These are phyloP conservation scores for Cantharis lateralis DNA, from an alignment of 2,888 invertebrate species.

Conservation along the genomic window DNA sequence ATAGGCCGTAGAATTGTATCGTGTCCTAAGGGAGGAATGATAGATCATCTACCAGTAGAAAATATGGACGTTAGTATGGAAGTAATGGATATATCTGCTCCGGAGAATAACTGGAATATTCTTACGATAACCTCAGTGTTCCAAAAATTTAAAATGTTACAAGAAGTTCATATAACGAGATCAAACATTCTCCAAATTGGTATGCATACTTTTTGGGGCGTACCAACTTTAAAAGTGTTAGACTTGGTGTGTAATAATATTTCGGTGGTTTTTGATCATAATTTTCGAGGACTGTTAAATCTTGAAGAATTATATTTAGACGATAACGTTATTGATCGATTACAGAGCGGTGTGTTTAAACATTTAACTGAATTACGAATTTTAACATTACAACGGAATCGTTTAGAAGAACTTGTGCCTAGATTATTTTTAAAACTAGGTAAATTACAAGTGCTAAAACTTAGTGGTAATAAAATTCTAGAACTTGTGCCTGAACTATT, in stretches of 20 bases:
- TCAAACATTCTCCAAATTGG: slow-evolving; percentile 80
- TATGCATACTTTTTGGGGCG: slow-evolving; percentile 81
- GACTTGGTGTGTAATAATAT: slow-evolving; percentile 78
- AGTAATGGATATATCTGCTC: slow-evolving; percentile 70
- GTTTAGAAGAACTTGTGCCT: slow-evolving; percentile 70
- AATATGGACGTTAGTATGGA: slow-evolving; percentile 68
- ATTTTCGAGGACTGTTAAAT: slow-evolving; percentile 78
- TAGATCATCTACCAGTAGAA: slow-evolving; percentile 65
- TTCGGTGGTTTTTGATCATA: slow-evolving; percentile 69
- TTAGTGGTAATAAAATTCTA: slow-evolving; percentile 74
- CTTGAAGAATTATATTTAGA: slow-evolving; percentile 73
- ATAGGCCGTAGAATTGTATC: slow-evolving; percentile 63
- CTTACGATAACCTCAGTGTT: slow-evolving; percentile 74
- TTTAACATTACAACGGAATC: slow-evolving; percentile 69
- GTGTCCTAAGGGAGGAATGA: slow-evolving; percentile 67
- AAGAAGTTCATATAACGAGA: slow-evolving; percentile 72
- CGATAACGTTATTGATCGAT: slow-evolving; percentile 73
- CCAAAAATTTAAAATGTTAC: slow-evolving; percentile 61
- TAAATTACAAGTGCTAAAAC: slow-evolving; percentile 71
- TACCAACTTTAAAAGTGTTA: slow-evolving; percentile 61
- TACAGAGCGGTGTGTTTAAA: slow-evolving; percentile 77
- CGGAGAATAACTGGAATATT: slow-evolving; percentile 60
- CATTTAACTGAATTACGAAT: slow-evolving; percentile 72
- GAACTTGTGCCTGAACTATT: slow-evolving; percentile 80
- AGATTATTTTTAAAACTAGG: slow-evolving; percentile 75